A percentile compares a stretch with the other conserved stretches of the same genome.
Evolutionary conservation across 2,113 vertebrate species (phyloP).

Genomic region (Mixornis gularis): DNA sequence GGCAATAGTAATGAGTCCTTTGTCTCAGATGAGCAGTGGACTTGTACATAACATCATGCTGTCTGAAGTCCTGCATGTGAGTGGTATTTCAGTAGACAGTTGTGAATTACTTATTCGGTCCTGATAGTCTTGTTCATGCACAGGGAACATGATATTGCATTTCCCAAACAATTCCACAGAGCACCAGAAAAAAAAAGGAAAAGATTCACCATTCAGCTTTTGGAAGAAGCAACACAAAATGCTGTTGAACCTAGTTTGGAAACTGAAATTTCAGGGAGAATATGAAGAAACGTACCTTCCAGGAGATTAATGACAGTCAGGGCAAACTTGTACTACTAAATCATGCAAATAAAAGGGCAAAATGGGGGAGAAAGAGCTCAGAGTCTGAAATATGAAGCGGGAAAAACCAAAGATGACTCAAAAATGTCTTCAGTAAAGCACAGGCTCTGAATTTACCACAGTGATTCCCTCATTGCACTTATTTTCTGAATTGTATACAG

Average conservation of each 20-base stretch:
- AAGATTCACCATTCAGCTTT: neutral
- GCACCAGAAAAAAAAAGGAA: neutral
- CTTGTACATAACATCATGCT: rapidly evolving
- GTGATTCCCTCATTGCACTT: neutral
- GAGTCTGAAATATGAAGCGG: neutral
- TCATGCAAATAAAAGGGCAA: neutral
- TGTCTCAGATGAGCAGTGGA: neutral
- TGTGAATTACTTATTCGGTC: neutral
- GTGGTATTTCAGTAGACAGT: neutral
- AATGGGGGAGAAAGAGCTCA: neutral
- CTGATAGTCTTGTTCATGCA: neutral
- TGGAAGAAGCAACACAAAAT: neutral
- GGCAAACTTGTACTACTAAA: neutral
- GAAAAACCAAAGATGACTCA: neutral
- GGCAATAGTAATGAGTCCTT: neutral
- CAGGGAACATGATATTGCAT: neutral
- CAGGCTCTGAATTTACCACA: neutral
- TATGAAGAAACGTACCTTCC: neutral
- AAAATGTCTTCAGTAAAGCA: neutral
- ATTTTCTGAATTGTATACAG: neutral
- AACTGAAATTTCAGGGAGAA: neutral
- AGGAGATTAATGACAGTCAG: neutral
- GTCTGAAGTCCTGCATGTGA: neutral
- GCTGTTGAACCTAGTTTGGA: neutral
- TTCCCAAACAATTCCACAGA: neutral